Percentiles rank a stretch among this genome's conserved stretches.
Conservation (phyloP, 1,140 invertebrate genomes). For the Drosophila bocqueti region DNA sequence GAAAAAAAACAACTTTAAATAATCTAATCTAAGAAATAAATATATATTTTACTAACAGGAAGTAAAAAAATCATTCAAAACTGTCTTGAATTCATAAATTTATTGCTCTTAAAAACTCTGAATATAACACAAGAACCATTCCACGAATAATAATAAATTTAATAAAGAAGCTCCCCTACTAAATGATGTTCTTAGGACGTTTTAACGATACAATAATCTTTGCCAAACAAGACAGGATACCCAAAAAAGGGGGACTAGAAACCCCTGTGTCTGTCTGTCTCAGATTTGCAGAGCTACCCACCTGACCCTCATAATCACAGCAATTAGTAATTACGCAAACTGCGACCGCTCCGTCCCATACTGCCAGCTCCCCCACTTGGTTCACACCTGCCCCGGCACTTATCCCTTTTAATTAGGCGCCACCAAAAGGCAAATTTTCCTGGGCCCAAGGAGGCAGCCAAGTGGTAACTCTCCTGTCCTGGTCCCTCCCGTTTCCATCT, state of each 20-base stretch:
- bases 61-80: background rate
- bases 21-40: background rate
- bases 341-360: conserved; percentile 10
- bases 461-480: conserved; percentile 33
- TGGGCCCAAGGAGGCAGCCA: conserved; percentile 52
- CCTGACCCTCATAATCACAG: conserved; percentile 63
- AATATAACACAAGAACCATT: background rate
- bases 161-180: too few relatives aligned
- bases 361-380: conserved; percentile 17
- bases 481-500: background rate
- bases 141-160: background rate
- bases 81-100: background rate
- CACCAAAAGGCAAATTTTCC: conserved; percentile 72
- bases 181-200: background rate
- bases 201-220: conserved; percentile 12
- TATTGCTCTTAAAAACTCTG: background rate
- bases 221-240: background rate
- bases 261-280: background rate
- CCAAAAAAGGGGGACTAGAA: background rate
- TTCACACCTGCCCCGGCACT: conserved; percentile 75
- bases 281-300: conserved; percentile 6
- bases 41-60: background rate
- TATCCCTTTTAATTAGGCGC: conserved; percentile 81
- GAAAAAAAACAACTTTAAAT: background rate
- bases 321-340: conserved; percentile 74